A percentile compares a stretch with the other conserved stretches of the same genome.
These are phyloP conservation scores for Xyrauchen texanus DNA, from an alignment of 2,113 vertebrate genomes.

Conservation along the genomic window DNA sequence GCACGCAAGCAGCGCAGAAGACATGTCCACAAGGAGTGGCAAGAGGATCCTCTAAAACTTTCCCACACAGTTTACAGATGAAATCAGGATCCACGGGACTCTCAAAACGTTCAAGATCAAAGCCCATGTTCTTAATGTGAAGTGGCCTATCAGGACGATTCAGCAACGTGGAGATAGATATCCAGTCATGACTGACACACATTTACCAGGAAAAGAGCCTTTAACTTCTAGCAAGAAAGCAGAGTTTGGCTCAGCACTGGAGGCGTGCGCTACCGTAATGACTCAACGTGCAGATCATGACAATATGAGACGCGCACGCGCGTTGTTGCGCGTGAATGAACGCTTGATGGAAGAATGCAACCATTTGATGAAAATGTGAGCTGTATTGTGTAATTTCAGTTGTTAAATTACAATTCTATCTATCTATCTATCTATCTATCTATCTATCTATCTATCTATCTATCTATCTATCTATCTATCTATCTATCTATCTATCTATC, in stretches of 20 bases:
- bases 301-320: background rate
- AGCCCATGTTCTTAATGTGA: slow-evolving; percentile 59
- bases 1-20: slow-evolving; percentile 70
- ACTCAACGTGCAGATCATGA: background rate
- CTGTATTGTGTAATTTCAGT: too few relatives aligned
- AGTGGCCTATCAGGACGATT: background rate
- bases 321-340: too few relatives aligned
- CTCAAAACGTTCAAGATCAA: slow-evolving; percentile 65
- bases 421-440: too few relatives aligned
- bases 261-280: slow-evolving; percentile 35
- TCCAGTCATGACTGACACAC: background rate
- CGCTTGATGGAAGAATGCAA: background rate
- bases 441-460: too few relatives aligned
- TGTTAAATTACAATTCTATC: too few relatives aligned
- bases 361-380: background rate
- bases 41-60: slow-evolving; percentile 69
- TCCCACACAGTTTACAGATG: slow-evolving; percentile 63
- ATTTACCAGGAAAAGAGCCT: background rate
- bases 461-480: too few relatives aligned
- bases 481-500: too few relatives aligned
- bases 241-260: background rate
- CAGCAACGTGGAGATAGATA: background rate
- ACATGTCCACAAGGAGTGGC: slow-evolving; percentile 71
- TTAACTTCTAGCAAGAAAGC: background rate
- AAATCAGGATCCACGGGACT: slow-evolving; percentile 61